These are phyloP conservation scores for Torymus aiolomorphi DNA, from an alignment of 2,888 invertebrate genomes.

Conservation along the genomic window DNA sequence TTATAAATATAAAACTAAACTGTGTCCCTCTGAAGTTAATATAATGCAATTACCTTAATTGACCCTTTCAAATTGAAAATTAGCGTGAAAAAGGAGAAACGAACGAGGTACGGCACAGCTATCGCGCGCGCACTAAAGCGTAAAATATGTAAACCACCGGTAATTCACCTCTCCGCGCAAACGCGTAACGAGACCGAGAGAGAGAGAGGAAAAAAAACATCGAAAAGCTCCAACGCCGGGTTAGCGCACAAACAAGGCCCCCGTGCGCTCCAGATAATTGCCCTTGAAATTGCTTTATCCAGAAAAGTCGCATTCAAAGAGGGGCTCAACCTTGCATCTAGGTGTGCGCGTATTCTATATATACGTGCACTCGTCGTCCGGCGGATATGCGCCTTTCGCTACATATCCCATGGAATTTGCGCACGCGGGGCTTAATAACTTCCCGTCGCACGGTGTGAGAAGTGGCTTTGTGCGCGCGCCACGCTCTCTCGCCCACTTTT, in stretches of 20 bases:
- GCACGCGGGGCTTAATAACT: constrained; percentile 43
- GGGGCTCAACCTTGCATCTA: constrained; percentile 11
- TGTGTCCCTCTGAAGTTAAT: background rate
- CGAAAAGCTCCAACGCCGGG: constrained; percentile 3
- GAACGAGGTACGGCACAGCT: too few species aligned
- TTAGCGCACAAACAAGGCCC: background rate
- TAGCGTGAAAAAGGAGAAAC: too few species aligned
- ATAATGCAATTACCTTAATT: background rate
- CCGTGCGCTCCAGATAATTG: constrained; percentile 16
- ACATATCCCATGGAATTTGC: constrained; percentile 43
- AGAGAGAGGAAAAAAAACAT: background rate
- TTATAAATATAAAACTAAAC: too few species aligned
- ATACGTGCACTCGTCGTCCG: constrained; percentile 28
- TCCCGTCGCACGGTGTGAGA: constrained; percentile 48
- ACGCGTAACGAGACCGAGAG: too few species aligned
- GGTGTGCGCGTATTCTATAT: background rate
- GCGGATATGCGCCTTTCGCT: constrained; percentile 49
- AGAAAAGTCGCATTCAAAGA: constrained; percentile 16
- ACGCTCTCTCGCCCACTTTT: constrained; percentile 18
- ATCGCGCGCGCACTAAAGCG: too few species aligned
- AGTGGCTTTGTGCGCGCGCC: constrained; percentile 19
- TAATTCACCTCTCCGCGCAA: too few species aligned
- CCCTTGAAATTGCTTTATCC: constrained; percentile 43
- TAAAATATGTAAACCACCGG: too few species aligned
- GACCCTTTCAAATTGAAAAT: too few species aligned